These are phyloP conservation scores for Agapostemon virescens DNA, from an alignment of 2,888 invertebrate genomes.

Conservation along the genomic window DNA sequence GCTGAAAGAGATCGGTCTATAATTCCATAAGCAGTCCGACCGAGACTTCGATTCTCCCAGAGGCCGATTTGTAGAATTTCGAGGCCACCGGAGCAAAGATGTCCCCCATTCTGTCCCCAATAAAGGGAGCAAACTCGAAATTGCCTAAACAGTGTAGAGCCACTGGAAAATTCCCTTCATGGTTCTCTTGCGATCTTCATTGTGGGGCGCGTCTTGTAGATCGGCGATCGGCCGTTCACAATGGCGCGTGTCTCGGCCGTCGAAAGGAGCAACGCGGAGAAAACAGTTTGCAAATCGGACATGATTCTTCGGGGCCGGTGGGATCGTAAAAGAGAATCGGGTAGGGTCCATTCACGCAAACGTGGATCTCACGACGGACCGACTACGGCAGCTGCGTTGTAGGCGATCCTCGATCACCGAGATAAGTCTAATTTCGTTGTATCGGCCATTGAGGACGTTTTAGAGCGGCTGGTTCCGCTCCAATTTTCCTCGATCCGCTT, in stretches of 20 bases:
- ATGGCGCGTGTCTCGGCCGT: constrained; percentile 64
- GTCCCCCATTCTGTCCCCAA: constrained; percentile 44
- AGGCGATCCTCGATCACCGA: constrained; percentile 69
- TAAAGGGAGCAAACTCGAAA: constrained; percentile 53
- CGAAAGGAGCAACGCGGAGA: constrained; percentile 70
- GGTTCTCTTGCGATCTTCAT: constrained; percentile 47
- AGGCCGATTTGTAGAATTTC: constrained; percentile 6
- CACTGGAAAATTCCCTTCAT: constrained; percentile 40
- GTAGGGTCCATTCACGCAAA: constrained; percentile 45
- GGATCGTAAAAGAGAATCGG: constrained; percentile 47
- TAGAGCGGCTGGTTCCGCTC: constrained; percentile 71
- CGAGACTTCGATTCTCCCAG: background rate
- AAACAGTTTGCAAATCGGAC: constrained; percentile 74
- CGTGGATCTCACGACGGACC: constrained; percentile 27
- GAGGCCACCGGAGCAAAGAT: constrained; percentile 8
- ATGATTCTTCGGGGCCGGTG: constrained; percentile 39
- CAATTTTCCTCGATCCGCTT: constrained; percentile 68
- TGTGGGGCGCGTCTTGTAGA: constrained; percentile 51
- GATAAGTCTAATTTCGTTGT: constrained; percentile 79
- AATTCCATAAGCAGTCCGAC: background rate
- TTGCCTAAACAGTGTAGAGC: constrained; percentile 51
- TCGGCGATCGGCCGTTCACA: constrained; percentile 61
- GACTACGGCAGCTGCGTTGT: constrained; percentile 45
- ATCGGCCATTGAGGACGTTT: constrained; percentile 58
- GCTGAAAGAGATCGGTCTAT: background rate